These are phyloP conservation scores for Drosophila sturtevanti DNA, from an alignment of 1,140 invertebrate species.

Conservation along the genomic window DNA sequence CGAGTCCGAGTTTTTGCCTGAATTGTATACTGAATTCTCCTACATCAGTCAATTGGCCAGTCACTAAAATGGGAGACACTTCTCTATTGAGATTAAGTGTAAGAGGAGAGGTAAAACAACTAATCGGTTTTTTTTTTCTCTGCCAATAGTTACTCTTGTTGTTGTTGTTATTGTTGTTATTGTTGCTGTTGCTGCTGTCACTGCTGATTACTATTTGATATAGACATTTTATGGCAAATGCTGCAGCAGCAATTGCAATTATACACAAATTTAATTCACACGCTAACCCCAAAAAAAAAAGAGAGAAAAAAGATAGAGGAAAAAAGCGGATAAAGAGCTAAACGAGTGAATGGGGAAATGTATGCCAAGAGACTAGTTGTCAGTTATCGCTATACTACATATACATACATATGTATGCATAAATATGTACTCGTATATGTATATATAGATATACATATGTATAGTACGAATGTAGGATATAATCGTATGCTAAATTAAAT, in stretches of 20 bases:
- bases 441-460: no score
- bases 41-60: constrained; percentile 4
- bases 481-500: neutral
- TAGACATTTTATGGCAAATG: constrained; percentile 66
- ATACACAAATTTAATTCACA: constrained; percentile 76
- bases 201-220: constrained; percentile 67
- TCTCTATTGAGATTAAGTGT: neutral
- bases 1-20: neutral
- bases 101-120: neutral
- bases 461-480: neutral
- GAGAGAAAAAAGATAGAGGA: constrained; percentile 1
- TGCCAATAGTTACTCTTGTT: neutral
- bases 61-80: constrained; percentile 15
- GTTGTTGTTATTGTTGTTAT: constrained; percentile 1
- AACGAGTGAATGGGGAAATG: constrained; percentile 41
- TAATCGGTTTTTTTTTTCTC: neutral
- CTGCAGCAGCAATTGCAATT: constrained; percentile 61
- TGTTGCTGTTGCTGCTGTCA: constrained; percentile 18
- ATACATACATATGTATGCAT: no score
- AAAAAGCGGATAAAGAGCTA: constrained; percentile 2
- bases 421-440: no score
- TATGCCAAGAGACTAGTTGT: constrained; percentile 53
- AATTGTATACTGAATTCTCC: neutral
- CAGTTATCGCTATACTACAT: constrained; percentile 46
- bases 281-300: constrained; percentile 44